Evolutionary conservation across 2,113 vertebrate genomes (phyloP).

Genomic region (Eurystomus gularis): DNA sequence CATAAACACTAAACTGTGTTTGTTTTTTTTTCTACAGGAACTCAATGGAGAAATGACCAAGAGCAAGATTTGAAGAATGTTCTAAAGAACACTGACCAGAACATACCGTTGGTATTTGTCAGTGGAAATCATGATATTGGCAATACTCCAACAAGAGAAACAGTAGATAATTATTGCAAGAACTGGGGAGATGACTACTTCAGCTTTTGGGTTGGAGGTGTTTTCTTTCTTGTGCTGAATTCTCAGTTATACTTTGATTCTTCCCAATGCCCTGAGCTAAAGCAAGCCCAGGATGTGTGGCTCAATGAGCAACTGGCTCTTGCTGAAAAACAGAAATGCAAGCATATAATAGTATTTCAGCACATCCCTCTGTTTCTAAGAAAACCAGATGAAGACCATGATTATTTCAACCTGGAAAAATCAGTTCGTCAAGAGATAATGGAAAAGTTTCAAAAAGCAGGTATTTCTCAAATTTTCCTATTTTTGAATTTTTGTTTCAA

Average conservation of each 20-base stretch:
- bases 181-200: conserved; percentile 96
- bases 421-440: conserved; percentile 79
- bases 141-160: conserved; percentile 83
- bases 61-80: conserved; percentile 84
- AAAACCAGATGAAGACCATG: conserved; percentile 82
- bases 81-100: conserved; percentile 73
- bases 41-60: conserved; percentile 81
- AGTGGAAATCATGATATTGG: conserved; percentile 96
- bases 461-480: conserved; percentile 63
- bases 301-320: conserved; percentile 82
- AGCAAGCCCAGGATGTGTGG: conserved; percentile 88
- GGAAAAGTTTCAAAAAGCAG: conserved; percentile 85
- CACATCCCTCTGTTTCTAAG: conserved; percentile 91
- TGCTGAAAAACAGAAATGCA: conserved; percentile 67
- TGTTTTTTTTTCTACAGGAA: conserved; percentile 70
- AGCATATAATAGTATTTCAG: conserved; percentile 88
- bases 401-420: conserved; percentile 91
- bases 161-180: conserved; percentile 79
- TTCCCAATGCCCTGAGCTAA: conserved; percentile 82
- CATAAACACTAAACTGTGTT: neutral
- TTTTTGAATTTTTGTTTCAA: neutral
- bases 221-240: conserved; percentile 93
- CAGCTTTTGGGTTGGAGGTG: conserved; percentile 94
- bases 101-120: conserved; percentile 90
- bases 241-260: conserved; percentile 89